Percentiles rank a stretch among this genome's conserved stretches.
Evolutionary conservation across 2,113 vertebrate genomes (phyloP).

Genomic region (Lipophrys pholis): DNA sequence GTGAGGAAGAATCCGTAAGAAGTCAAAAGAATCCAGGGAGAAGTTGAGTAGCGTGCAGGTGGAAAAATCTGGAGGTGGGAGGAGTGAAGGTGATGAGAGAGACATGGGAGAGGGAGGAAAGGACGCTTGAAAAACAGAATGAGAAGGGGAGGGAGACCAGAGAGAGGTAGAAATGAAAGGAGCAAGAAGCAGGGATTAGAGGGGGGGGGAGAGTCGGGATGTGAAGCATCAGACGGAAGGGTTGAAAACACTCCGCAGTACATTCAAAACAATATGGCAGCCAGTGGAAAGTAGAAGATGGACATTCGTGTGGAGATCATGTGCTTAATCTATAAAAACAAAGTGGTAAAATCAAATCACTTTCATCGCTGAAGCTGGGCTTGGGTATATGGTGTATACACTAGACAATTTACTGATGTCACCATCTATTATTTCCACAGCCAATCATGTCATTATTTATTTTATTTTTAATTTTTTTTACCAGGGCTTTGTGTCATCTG

Average conservation of each 20-base stretch:
- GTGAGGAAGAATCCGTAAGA: too few relatives aligned
- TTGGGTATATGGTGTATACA: too few relatives aligned
- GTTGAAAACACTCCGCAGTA: slow-evolving; percentile 17
- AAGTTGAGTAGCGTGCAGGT: slow-evolving; percentile 15
- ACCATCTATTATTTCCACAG: too few relatives aligned
- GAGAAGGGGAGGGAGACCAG: not conserved
- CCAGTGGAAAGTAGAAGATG: slow-evolving; percentile 19
- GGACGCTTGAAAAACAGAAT: slow-evolving; percentile 28
- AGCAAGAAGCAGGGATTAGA: slow-evolving; percentile 30
- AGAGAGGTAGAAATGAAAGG: slow-evolving; percentile 34
- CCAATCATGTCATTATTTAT: too few relatives aligned
- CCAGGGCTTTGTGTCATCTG: too few relatives aligned
- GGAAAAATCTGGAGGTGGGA: not conserved
- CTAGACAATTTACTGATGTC: too few relatives aligned
- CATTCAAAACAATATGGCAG: slow-evolving; percentile 10
- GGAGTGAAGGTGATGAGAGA: slow-evolving; percentile 29
- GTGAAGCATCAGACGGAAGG: slow-evolving; percentile 38
- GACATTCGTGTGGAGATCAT: slow-evolving; percentile 3
- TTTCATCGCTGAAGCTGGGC: not conserved
- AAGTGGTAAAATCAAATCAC: not conserved
- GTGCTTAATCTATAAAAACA: too few relatives aligned
- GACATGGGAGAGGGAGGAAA: slow-evolving; percentile 24
- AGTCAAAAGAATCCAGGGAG: slow-evolving; percentile 2
- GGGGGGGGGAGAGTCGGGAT: slow-evolving; percentile 15
- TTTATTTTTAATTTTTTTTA: too few relatives aligned